Evolutionary conservation across 1,140 invertebrate genomes (phyloP).

Genomic region (Zaprionus kolodkinae): DNA sequence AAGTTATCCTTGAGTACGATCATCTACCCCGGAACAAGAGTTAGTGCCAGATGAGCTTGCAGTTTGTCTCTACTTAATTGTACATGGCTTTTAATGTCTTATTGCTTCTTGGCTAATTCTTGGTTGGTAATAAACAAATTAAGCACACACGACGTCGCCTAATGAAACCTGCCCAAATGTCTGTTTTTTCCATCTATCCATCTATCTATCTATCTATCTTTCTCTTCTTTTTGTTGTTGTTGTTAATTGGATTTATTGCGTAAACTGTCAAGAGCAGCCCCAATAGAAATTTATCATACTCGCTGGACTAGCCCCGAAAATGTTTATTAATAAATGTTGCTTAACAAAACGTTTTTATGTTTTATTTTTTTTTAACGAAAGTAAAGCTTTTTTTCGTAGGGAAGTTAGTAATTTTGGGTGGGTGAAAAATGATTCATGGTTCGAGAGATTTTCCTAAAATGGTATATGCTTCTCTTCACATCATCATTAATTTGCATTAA

Average conservation of each 20-base stretch:
- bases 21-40: slow-evolving; percentile 64
- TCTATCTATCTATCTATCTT: background rate
- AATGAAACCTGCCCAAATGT: slow-evolving; percentile 63
- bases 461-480: slow-evolving; percentile 46
- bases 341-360: slow-evolving; percentile 8
- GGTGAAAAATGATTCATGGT: slow-evolving; percentile 61
- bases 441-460: slow-evolving; percentile 26
- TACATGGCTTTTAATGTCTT: slow-evolving; percentile 56
- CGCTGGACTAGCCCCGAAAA: slow-evolving; percentile 40
- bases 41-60: slow-evolving; percentile 65
- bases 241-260: slow-evolving; percentile 75
- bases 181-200: slow-evolving; percentile 1
- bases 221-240: slow-evolving; percentile 19
- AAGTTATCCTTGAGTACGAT: slow-evolving; percentile 57
- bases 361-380: slow-evolving; percentile 24
- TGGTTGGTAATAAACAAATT: slow-evolving; percentile 71
- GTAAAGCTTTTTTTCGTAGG: slow-evolving; percentile 7
- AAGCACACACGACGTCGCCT: slow-evolving; percentile 48
- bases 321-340: slow-evolving; percentile 38
- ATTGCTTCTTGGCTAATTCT: slow-evolving; percentile 55
- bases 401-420: slow-evolving; percentile 17
- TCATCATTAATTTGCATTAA: slow-evolving; percentile 45
- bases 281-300: slow-evolving; percentile 73
- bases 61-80: slow-evolving; percentile 66
- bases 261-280: slow-evolving; percentile 71